Evolutionary conservation across 2,797 vertebrate species (phyloP), one percentile per base, ranked within the genome.

Genomic region (Coluber constrictor): DNA sequence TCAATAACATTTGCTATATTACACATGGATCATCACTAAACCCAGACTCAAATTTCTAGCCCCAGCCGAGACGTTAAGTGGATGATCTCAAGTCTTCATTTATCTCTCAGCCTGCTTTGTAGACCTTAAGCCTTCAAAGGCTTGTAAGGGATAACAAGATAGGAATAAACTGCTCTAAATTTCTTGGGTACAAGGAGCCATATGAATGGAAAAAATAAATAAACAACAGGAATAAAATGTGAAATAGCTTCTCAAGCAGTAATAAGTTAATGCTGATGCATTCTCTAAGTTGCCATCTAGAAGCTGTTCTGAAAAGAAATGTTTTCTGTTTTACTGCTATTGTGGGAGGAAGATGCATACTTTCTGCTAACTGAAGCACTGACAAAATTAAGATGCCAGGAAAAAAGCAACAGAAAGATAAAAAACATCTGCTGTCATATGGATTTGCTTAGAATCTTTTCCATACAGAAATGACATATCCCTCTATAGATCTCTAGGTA

Each of bases 351-450:
- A 32, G 10, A 5, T 9, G 27, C 70, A 94, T 59, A 93, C 59
- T 94, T 88, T 18, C 94, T 95, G 59, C 95, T 95, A 94, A 92
- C 90, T 90, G 89, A 86, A 95, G 94, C 0, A 51, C 13, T 93
- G 92, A 96, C 94, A 95, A 93, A 96, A 94, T 87, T n/a, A 61
- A 23, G 92, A 87, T 32, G 89, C 90, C 27, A 60, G 95, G 74
- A 86, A 92, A 93, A 94, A 95, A 0, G 51, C 6, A 47, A 90
- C n/a, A 93, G 79, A 93, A 95, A 29, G 27, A 94, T 57, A 56
- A 90, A 60, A 94, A 89, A 47, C 0, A 8, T 56, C 29, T 92
- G 37, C 27, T 91, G 47, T 92, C 95, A 95, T 93, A 93, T 25
- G 61, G 32, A 89, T 51, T 88, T 86, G 92, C 91, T 93, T 88